Percentiles rank a stretch among this genome's conserved stretches.
phyloP scores from a whole-genome alignment of 2,888 invertebrate genomes.

The Nasonovia ribisnigri region DNA sequence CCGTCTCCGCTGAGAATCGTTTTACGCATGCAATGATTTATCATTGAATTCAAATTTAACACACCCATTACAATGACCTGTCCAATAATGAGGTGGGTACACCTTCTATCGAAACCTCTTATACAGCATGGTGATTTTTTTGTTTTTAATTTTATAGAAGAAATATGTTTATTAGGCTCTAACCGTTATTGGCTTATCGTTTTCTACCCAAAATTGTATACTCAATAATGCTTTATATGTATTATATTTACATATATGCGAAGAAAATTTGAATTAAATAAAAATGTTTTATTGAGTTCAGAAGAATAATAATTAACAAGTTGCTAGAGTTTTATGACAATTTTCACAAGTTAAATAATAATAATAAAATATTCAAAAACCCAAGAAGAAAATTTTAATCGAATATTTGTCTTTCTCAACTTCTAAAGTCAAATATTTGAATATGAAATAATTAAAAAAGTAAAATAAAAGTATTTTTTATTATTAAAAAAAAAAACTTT shows the following conservation, averaged over 20 bases:
- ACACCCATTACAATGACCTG: background rate
- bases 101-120: background rate
- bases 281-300: background rate
- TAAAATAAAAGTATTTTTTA: slow-evolving; percentile 38
- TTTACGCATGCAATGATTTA: background rate
- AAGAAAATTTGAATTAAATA: background rate
- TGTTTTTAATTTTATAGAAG: background rate
- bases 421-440: slow-evolving; percentile 31
- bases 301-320: background rate
- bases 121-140: background rate
- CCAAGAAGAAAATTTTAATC: background rate
- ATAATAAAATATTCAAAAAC: slow-evolving; percentile 7
- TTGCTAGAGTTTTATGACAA: background rate
- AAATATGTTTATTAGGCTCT: background rate
- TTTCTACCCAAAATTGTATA: background rate
- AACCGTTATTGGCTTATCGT: background rate
- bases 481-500: slow-evolving; percentile 20
- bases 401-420: slow-evolving; percentile 20
- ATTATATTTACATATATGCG: background rate
- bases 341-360: background rate
- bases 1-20: background rate
- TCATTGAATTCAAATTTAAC: background rate
- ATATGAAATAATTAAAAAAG: slow-evolving; percentile 36
- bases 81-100: background rate
- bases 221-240: background rate